phyloP scores from a whole-genome alignment of 2,888 invertebrate species.

The Eristalis intricaria region DNA sequence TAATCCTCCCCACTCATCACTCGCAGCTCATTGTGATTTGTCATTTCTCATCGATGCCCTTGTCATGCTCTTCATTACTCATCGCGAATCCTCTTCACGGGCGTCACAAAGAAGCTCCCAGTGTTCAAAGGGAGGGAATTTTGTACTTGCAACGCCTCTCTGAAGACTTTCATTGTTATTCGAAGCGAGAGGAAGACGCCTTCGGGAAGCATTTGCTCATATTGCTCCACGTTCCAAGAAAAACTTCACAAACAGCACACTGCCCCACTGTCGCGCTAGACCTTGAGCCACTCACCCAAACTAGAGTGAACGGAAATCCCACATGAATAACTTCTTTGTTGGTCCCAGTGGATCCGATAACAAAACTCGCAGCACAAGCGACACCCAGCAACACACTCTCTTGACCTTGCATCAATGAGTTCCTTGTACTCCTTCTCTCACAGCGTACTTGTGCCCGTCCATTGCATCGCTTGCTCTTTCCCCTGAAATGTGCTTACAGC shows the following conservation, averaged over 20 bases:
- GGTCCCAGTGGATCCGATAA: neutral
- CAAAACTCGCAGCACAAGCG: neutral
- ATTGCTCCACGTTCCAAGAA: too few species aligned
- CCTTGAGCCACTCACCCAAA: too few species aligned
- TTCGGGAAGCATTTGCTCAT: too few species aligned
- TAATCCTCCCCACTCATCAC: neutral
- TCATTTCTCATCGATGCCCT: neutral
- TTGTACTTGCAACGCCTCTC: too few species aligned
- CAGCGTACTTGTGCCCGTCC: neutral
- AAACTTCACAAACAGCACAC: too few species aligned
- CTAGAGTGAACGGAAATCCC: neutral
- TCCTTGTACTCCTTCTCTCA: neutral
- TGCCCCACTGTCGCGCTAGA: too few species aligned
- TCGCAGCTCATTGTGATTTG: neutral
- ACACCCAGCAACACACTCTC: neutral
- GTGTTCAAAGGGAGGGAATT: neutral
- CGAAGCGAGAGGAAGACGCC: too few species aligned
- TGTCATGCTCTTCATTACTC: neutral
- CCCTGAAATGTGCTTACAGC: constrained; percentile 11
- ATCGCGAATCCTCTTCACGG: neutral
- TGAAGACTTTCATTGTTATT: too few species aligned
- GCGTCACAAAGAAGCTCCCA: neutral
- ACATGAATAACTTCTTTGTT: neutral
- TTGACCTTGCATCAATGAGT: neutral
- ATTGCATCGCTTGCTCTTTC: neutral